Evolutionary conservation across 92 coral and sea anemone species (phyloP), one percentile per base, ranked within the genome.

Genomic region (Zoanthus gigantus): DNA sequence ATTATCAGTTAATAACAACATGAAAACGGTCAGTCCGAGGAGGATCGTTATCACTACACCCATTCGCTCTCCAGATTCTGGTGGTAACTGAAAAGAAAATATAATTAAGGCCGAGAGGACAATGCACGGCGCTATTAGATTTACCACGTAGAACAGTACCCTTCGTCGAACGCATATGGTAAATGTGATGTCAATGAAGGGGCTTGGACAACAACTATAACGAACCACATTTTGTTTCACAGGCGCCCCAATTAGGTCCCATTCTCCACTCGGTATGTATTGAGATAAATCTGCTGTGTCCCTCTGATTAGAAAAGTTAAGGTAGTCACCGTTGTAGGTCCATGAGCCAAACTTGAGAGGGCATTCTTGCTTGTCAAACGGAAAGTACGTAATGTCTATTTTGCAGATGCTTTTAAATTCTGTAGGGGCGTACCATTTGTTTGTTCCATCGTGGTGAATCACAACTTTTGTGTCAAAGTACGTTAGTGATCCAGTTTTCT

Each of bases 371-470:
- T 88, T 90, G 80, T 97, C 99, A 85, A 97, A 97, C 10, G 99
- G 99, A 79, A 97, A 97, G 79, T 85, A 92, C 18, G 92, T 74
- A 82, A 97, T 97, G 78, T 97, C 96, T 18, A 97, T 95, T 77
- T 97, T 91, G 79, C 99, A 97, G 85, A 97, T 97, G 93, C 99
- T 97, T 92, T 96, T 97, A 78, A 97, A 92, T 82, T 97, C 99
- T n/a, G 96, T 94, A 6, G 99, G 99, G 8, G 97, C 96, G 32
- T 50, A 95, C 99, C 99, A 97, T 46, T 90, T 86, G 2, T 95
- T 92, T 32, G 90, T 88, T 2, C 99, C 99, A 78, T 91, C 72
- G 85, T 88, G 61, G 71, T 73, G 83, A 72, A 97, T 74, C 73
- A 90, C 90, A 48, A 97, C 98, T 81, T 92, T 90, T 60, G 98